These are phyloP conservation scores for Timema cristinae DNA, from an alignment of 2,888 invertebrate species.

Conservation along the genomic window DNA sequence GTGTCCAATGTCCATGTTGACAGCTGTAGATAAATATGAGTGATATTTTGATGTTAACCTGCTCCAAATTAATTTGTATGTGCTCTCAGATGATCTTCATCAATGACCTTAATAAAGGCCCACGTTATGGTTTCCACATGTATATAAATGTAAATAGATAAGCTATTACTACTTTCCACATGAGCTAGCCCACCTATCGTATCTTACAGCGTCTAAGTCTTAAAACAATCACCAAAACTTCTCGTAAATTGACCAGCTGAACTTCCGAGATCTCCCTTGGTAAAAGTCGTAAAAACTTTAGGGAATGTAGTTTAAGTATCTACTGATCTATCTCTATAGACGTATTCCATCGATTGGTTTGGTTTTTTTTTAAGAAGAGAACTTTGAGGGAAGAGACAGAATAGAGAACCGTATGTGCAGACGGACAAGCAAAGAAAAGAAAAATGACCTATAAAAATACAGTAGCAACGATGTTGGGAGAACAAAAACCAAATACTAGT, in stretches of 20 bases:
- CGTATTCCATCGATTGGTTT: neutral
- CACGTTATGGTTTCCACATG: no score
- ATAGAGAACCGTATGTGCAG: neutral
- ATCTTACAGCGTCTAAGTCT: no score
- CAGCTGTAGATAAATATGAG: no score
- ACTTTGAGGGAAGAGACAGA: slow-evolving; percentile 10
- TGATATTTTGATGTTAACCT: no score
- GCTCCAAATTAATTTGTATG: no score
- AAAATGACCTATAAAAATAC: slow-evolving; percentile 15
- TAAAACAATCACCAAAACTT: slow-evolving; percentile 13
- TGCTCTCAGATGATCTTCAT: no score
- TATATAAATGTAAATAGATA: no score
- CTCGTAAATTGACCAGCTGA: slow-evolving; percentile 12
- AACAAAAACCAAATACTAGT: neutral
- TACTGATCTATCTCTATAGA: slow-evolving; percentile 12
- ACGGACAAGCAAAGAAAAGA: neutral
- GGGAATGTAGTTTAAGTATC: neutral
- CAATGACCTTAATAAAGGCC: no score
- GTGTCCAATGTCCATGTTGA: no score
- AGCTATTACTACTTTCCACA: no score
- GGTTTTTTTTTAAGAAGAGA: slow-evolving; percentile 9
- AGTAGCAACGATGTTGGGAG: slow-evolving; percentile 12
- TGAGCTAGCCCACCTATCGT: no score
- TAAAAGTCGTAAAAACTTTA: slow-evolving; percentile 11
- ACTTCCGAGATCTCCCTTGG: neutral